These are phyloP conservation scores for Venturia canescens DNA, from an alignment of 1,140 invertebrate species.

Conservation along the genomic window DNA sequence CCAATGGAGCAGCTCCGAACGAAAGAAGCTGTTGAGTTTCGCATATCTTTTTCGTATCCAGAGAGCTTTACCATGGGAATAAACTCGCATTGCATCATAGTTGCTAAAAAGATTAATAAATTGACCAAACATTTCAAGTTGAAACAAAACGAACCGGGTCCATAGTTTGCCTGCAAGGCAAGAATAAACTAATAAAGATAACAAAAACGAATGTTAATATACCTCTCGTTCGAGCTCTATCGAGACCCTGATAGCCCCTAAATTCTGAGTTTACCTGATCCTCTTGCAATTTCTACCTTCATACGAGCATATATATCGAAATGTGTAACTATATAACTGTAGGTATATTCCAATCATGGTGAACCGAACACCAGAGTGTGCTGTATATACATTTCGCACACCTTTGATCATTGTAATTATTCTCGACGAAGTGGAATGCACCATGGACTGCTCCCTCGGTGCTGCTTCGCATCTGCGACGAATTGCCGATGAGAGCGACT, in stretches of 20 bases:
- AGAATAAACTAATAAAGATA: not conserved
- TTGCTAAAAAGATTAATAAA: no score
- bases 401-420: conserved; percentile 43
- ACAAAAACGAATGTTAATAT: not conserved
- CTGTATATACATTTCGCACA: not conserved
- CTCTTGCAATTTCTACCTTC: not conserved
- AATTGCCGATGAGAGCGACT: not conserved
- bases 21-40: no score
- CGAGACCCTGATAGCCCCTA: not conserved
- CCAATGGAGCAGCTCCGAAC: no score
- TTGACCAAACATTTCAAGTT: not conserved
- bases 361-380: conserved; percentile 10
- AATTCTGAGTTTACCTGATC: not conserved
- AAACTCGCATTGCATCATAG: no score
- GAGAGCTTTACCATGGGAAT: no score
- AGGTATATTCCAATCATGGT: not conserved
- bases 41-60: no score
- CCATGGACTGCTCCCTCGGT: not conserved
- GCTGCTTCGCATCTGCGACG: not conserved
- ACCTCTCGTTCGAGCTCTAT: not conserved
- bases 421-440: conserved; percentile 20
- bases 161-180: not conserved
- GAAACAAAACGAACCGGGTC: not conserved
- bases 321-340: not conserved
- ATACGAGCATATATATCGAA: not conserved